phyloP scores from a whole-genome alignment of 2,113 vertebrate genomes.

The Nothobranchius furzeri region DNA sequence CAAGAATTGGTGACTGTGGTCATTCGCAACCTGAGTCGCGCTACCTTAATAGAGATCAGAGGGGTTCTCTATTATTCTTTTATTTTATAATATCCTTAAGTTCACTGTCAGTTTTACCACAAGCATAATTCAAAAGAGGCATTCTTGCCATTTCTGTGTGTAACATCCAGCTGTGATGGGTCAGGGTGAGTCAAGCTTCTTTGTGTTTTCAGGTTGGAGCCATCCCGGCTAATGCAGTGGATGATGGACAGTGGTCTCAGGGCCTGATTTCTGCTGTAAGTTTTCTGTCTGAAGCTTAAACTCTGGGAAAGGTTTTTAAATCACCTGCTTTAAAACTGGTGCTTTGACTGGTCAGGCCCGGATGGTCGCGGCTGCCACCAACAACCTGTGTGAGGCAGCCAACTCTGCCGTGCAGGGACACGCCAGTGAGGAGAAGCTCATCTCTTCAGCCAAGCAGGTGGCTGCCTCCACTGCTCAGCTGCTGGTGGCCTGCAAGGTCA shows the following conservation, averaged over 20 bases:
- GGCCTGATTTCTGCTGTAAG: slow-evolving; percentile 98
- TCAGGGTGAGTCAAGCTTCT: neutral
- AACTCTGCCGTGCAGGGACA: slow-evolving; percentile 95
- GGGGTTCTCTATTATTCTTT: no score
- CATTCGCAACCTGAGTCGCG: no score
- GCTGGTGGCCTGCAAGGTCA: slow-evolving; percentile 97
- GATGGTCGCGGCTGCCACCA: slow-evolving; percentile 96
- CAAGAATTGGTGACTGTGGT: no score
- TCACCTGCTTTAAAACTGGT: neutral
- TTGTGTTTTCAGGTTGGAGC: slow-evolving; percentile 85
- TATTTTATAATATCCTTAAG: no score
- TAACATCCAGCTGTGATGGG: no score
- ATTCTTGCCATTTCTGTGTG: no score
- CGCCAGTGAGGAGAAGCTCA: slow-evolving; percentile 95
- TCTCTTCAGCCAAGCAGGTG: slow-evolving; percentile 95
- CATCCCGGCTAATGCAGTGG: slow-evolving; percentile 91
- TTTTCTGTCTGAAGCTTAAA: slow-evolving; percentile 34
- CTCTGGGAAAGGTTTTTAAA: no score
- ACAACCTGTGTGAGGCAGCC: slow-evolving; percentile 92
- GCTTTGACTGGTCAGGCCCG: slow-evolving; percentile 80
- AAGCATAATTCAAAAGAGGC: no score
- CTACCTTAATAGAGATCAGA: no score
- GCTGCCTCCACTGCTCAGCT: slow-evolving; percentile 95
- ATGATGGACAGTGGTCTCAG: slow-evolving; percentile 99
- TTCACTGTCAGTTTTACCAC: no score